phyloP scores from a whole-genome alignment of 2,113 vertebrate genomes.

The Saccopteryx leptura region DNA sequence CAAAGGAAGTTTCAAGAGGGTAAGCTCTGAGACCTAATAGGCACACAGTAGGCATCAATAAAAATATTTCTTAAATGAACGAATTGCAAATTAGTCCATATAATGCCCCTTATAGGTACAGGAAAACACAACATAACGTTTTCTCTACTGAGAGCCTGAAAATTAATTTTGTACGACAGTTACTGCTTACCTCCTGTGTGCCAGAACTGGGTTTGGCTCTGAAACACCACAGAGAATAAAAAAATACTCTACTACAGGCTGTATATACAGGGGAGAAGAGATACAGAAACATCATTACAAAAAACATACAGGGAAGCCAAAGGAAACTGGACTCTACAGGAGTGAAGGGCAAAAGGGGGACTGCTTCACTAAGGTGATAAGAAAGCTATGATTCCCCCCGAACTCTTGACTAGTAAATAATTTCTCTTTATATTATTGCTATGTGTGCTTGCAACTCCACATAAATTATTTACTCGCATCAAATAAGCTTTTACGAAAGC shows the following conservation, averaged over 20 bases:
- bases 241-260: background rate
- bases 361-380: background rate
- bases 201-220: constrained; percentile 13
- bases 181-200: background rate
- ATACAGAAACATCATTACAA: background rate
- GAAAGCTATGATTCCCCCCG: background rate
- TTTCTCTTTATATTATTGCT: background rate
- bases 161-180: background rate
- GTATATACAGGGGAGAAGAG: background rate
- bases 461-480: constrained; percentile 40
- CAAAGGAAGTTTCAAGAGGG: constrained; percentile 19
- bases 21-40: background rate
- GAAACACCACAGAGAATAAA: constrained; percentile 44
- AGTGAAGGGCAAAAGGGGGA: background rate
- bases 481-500: constrained; percentile 27
- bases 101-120: constrained; percentile 3
- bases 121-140: background rate
- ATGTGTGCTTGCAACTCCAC: background rate
- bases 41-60: background rate
- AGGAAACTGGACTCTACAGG: background rate
- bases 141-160: background rate
- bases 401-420: background rate
- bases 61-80: background rate
- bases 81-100: background rate
- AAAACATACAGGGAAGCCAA: background rate